phyloP scores from a whole-genome alignment of 1,140 invertebrate species.

The Halotydeus destructor region DNA sequence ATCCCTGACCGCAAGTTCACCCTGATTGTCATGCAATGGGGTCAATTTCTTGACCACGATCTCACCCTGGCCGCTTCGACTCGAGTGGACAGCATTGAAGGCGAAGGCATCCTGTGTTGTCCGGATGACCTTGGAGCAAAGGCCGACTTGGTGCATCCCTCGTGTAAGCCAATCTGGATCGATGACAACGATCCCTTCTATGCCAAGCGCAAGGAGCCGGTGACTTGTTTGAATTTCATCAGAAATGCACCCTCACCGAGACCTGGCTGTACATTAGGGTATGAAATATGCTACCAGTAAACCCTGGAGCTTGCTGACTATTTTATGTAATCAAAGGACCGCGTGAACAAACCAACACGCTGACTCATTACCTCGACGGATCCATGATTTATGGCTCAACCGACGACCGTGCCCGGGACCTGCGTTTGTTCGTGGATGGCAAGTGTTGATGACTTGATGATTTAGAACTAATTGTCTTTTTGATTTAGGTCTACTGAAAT shows the following conservation, averaged over 20 bases:
- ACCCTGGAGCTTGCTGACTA: background rate
- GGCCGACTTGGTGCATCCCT: constrained; percentile 10
- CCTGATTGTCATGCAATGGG: constrained; percentile 50
- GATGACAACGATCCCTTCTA: constrained; percentile 17
- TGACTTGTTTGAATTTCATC: constrained; percentile 18
- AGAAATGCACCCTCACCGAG: constrained; percentile 13
- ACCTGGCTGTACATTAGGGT: constrained; percentile 15
- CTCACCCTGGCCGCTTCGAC: constrained; percentile 12
- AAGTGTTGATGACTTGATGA: background rate
- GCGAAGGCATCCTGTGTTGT: constrained; percentile 19
- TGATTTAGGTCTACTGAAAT: constrained; percentile 4
- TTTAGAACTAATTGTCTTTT: background rate
- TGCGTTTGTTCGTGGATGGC: constrained; percentile 14
- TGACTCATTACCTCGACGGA: constrained; percentile 87
- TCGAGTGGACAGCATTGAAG: constrained; percentile 9
- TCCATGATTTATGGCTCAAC: constrained; percentile 89
- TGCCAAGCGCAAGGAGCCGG: constrained; percentile 8
- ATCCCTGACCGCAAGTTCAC: constrained; percentile 22
- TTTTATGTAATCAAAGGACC: constrained; percentile 25
- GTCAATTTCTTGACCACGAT: constrained; percentile 28
- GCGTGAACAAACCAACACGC: constrained; percentile 86
- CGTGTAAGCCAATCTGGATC: constrained; percentile 17
- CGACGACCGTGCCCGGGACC: constrained; percentile 10
- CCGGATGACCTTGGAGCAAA: constrained; percentile 3
- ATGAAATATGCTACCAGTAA: too few species aligned